These are phyloP conservation scores for Tauraco erythrolophus DNA, from an alignment of 2,113 vertebrate genomes.

Conservation along the genomic window DNA sequence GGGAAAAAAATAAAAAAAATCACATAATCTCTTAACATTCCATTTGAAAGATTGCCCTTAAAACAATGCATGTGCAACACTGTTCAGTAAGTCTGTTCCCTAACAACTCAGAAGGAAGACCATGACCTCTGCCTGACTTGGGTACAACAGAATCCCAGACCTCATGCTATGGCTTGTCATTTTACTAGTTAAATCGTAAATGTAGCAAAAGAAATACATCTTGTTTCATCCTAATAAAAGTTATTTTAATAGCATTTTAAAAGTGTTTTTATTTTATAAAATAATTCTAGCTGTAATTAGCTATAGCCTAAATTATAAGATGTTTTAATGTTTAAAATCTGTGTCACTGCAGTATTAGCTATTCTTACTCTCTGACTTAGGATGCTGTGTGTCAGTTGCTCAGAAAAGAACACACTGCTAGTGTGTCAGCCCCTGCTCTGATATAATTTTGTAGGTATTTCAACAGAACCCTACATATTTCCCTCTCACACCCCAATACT, in stretches of 20 bases:
- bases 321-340: background rate
- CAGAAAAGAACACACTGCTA: too few species aligned
- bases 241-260: background rate
- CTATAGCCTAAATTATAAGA: background rate
- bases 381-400: too few species aligned
- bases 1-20: background rate
- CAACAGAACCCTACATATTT: background rate
- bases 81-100: background rate
- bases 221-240: background rate
- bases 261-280: background rate
- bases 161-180: background rate
- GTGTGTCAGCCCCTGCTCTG: background rate
- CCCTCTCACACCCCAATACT: background rate
- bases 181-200: background rate
- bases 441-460: background rate
- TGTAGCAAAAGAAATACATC: background rate
- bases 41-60: background rate
- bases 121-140: background rate
- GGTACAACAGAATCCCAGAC: background rate
- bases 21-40: background rate
- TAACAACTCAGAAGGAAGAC: background rate
- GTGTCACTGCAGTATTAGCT: background rate
- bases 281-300: background rate
- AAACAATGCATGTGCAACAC: background rate
- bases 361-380: background rate